Evolutionary conservation across 1,140 invertebrate species (phyloP), one percentile per base, ranked within the genome.

Genomic region (Thaumetopoea pityocampa): DNA sequence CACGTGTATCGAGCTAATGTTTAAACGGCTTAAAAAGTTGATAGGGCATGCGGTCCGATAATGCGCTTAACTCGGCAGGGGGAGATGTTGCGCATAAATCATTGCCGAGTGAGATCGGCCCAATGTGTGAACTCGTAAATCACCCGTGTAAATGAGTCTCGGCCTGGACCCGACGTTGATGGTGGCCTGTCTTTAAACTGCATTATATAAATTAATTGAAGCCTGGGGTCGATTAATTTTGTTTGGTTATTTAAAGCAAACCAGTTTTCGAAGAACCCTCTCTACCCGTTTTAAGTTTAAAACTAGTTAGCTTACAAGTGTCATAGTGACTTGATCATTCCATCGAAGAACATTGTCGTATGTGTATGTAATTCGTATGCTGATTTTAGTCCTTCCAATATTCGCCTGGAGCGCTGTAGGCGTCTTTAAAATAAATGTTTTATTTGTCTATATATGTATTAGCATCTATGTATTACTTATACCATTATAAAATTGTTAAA

Each of bases 91-190:
- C 42, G 63, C 60, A 80, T 80, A 82, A 82, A 82, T 82, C 78
- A 82, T 79, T 74, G 74, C 69, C 79, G 77, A 82, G 74, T 77
- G 78, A 79, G 78, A 82, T 80, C 65, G 71, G 51, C 61, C 62
- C 62, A 66, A 76, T 78, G 76, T 82, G 76, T 74, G 73, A 82
- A 77, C 76, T 62, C 67, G 73, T 82, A 80, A 74, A 82, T 82
- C 78, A 80, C 60, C 66, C 69, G 60, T 66, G 67, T 74, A 77
- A 82, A 82, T 70, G 78, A 80, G 71, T 53, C 55, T 54, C 53
- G 30, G 52, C 61, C 57, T 50, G 36, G 48, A 51, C 42, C 57
- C 56, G 53, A 60, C 53, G 49, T 51, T 54, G 57, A 60, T 64
- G 58, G 61, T 72, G 62, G 70, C 56, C 64, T 60, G 57, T 67